These are phyloP conservation scores for Trachemys scripta DNA, from an alignment of 2,113 vertebrate genomes.

Conservation along the genomic window DNA sequence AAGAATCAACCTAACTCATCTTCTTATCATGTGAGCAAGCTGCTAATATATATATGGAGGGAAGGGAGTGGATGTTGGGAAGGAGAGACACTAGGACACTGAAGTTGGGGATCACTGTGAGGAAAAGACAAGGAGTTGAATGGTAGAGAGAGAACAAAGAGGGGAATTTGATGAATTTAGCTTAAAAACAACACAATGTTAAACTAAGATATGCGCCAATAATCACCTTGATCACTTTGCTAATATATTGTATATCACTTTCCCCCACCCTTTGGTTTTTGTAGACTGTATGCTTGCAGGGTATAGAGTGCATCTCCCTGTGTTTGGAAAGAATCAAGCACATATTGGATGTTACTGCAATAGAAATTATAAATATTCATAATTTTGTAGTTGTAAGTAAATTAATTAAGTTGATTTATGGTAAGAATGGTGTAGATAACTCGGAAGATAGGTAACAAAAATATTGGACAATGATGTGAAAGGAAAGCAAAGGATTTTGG, in stretches of 20 bases:
- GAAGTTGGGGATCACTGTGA: fast-evolving
- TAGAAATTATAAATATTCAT: background rate
- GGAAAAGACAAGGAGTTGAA: background rate
- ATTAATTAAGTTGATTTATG: background rate
- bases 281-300: background rate
- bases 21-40: background rate
- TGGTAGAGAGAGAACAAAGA: background rate
- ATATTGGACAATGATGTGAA: background rate
- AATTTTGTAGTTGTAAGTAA: background rate
- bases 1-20: background rate
- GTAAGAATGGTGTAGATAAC: background rate
- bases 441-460: background rate
- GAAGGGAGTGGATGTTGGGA: background rate
- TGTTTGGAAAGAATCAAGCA: background rate
- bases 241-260: background rate
- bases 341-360: background rate
- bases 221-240: background rate
- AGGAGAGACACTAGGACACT: background rate
- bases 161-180: background rate
- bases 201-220: background rate
- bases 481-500: background rate
- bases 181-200: background rate
- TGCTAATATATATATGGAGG: background rate
- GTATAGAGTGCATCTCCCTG: background rate
- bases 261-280: background rate